Base-by-base conservation (phyloP, 1,140 invertebrate genomes). In the Eufriesea mexicana region DNA sequence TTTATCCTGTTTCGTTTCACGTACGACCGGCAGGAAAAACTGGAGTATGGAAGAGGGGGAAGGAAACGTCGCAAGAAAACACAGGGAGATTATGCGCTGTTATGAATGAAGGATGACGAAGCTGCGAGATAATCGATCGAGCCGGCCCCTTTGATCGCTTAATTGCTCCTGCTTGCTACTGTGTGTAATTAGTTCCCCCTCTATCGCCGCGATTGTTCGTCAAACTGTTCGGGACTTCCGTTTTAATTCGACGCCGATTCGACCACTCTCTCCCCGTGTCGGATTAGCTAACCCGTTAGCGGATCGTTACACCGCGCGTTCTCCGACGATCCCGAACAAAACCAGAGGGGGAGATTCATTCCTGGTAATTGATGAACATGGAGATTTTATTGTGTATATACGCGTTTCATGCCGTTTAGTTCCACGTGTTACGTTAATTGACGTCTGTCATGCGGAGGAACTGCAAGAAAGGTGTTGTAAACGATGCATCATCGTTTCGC, bases 31-130 rank as follows among this genome's bases (percentile, higher is more conserved):
- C 51, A 49, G 45, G 76, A 59, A 61, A 77, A 74, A 45, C 9
- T 7, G 64, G 47, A 10, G 25, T 12, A 16, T 42, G 47, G 45
- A 20, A 61, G 18, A 42, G 28, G 16, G 23, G 55, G 54, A 54
- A 18, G 20, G 25, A 59, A 45, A 47, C 10, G 54, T 66, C 47
- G 71, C 23, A 68, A 68, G 55, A 70, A 74, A 74, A 62, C 9
- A 62, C 9, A 55, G 70, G 16, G 47, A 73, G 57, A 79, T 78
- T 70, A 83, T 54, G 80, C 51, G 55, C 80, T 77, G 54, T 82
- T 67, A 76, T 68, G 54, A 82, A 76, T 57, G 79, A 76, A 55
- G 54, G 54, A 81, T 81, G 79, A 82, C 62, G 79, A 75, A 67
- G 79, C 61, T 55, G 71, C 23, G 28, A 35, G 72, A 68, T 76